These are phyloP conservation scores for Oxyruncus cristatus DNA, from an alignment of 2,113 vertebrate genomes.

Conservation along the genomic window DNA sequence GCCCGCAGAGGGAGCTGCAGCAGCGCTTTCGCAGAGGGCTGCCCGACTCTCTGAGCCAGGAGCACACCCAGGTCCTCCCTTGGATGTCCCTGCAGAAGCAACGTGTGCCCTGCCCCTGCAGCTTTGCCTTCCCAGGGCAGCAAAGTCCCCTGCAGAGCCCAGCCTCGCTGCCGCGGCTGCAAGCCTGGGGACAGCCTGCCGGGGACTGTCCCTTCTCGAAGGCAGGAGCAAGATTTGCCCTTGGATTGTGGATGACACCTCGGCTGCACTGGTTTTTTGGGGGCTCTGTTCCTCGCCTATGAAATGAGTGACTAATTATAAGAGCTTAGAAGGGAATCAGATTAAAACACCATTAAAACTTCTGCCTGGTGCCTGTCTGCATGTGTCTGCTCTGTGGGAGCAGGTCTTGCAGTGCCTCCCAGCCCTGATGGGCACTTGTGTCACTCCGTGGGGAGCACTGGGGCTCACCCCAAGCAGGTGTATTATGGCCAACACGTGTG, in stretches of 20 bases:
- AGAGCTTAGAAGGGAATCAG: neutral
- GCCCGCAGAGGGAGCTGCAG: neutral
- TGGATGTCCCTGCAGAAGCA: neutral
- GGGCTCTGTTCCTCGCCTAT: neutral
- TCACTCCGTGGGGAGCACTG: neutral
- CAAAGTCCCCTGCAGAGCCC: neutral
- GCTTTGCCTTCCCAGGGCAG: neutral
- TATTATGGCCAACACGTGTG: neutral
- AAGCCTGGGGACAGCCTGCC: neutral
- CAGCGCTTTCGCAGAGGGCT: neutral
- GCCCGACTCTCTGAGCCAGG: neutral
- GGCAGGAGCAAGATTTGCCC: neutral
- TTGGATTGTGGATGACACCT: too few species aligned
- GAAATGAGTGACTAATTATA: neutral
- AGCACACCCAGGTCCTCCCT: neutral
- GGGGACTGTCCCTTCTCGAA: neutral
- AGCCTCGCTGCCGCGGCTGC: rapidly evolving
- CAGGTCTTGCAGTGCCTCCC: neutral
- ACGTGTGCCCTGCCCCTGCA: neutral
- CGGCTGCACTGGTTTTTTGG: rapidly evolving
- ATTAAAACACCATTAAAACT: neutral
- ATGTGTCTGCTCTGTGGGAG: neutral
- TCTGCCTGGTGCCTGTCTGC: neutral
- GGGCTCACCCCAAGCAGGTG: neutral
- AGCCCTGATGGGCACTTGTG: neutral